Evolutionary conservation across 2,113 vertebrate genomes (phyloP).

Genomic region (Vulpes ferrilata): DNA sequence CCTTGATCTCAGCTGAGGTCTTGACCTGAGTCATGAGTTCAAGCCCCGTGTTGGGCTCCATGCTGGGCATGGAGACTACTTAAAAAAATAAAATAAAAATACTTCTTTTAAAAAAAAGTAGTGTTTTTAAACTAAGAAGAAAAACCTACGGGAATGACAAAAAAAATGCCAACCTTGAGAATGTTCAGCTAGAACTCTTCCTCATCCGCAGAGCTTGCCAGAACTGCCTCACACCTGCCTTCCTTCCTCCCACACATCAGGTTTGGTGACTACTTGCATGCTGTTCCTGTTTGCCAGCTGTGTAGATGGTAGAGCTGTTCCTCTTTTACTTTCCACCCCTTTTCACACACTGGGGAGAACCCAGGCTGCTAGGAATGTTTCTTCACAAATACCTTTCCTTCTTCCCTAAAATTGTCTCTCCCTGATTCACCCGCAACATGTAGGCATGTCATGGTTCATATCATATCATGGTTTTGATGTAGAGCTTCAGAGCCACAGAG

Average conservation of each 20-base stretch:
- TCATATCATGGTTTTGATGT: not conserved
- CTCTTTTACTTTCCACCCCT: too few species aligned
- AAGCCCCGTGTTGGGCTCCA: not conserved
- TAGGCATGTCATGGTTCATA: not conserved
- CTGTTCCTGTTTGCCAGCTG: too few species aligned
- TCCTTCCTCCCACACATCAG: not conserved
- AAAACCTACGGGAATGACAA: not conserved
- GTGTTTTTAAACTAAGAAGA: not conserved
- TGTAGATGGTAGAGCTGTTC: accelerated
- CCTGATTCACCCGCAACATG: not conserved
- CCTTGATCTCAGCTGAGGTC: not conserved
- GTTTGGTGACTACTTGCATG: accelerated
- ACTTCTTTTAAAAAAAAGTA: not conserved
- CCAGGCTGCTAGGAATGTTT: not conserved
- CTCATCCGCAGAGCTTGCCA: not conserved
- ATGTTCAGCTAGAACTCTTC: not conserved
- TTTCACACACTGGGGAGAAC: not conserved
- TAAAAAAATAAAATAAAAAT: too few species aligned
- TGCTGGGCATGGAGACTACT: not conserved
- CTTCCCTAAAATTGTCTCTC: not conserved
- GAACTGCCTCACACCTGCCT: accelerated
- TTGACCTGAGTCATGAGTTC: not conserved
- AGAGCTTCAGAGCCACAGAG: not conserved
- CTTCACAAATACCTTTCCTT: not conserved
- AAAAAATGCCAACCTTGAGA: not conserved